Base-by-base conservation (phyloP, 2,113 vertebrate genomes). In the Saguinus midas region DNA sequence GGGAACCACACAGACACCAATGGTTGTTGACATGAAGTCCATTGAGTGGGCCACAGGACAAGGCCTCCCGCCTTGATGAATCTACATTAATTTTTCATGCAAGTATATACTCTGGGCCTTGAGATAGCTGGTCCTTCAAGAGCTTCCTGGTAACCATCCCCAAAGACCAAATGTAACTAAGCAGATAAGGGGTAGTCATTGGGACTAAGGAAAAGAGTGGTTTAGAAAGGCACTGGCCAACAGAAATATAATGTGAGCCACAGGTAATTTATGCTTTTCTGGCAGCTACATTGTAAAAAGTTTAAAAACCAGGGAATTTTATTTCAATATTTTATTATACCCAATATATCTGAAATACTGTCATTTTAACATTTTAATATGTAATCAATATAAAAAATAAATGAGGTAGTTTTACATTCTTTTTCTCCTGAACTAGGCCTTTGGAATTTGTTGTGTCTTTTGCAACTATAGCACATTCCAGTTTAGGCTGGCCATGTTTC, bases 301-400 rank as follows among this genome's bases (percentile, higher is more conserved):
- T 16, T 37, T 82, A 75, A 94, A 93, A 82, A 87, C 0, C 16
- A 91, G 32, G 25, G 32, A 50, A 52, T 81, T 87, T 80, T 52
- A 95, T 94, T 89, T 93, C 68, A 66, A 91, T 64, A 21, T 92
- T 89, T 92, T 48, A 75, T 81, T 91, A 78, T 85, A 75, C 29
- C 32, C 8, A 23, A 23, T 50, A 37, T 70, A 78, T 43, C 16
- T 20, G 35, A 94, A 89, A 76, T 50, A 66, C 21, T 66, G 10
- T 68, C 11, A 89, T 75, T 88, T 27, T 29, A 66, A 79, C 40
- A 94, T 89, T 86, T 94, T 87, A 61, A 61, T 5, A 29, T 81
- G 7, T 52, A 76, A 64, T 88, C 8, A 16, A 70, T 37, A n/a
- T 37, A 80, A 70, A 85, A 92, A 58, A 32, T n/a, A 73, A 96